Conservation (phyloP, 2,797 vertebrate genomes). For the Catharus ustulatus region DNA sequence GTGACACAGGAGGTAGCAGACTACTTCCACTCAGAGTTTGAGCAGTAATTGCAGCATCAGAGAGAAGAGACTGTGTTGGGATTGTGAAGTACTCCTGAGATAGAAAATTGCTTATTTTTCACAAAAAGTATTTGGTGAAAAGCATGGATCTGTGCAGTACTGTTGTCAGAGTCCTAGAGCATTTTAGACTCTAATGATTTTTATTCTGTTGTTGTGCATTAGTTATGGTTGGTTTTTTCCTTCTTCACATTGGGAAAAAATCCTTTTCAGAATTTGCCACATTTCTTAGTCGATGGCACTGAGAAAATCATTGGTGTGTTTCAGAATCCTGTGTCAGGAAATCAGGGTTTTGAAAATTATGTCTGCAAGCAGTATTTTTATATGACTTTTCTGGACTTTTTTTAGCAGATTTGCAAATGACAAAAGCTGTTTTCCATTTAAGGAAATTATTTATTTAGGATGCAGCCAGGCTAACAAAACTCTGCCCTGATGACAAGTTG, state of each 20-base stretch:
- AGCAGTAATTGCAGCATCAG: neutral
- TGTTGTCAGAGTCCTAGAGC: neutral
- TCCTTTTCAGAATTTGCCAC: neutral
- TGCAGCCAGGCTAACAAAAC: neutral
- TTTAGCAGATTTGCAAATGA: neutral
- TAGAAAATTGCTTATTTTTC: neutral
- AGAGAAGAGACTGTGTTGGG: neutral
- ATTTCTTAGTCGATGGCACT: neutral
- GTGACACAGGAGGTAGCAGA: neutral
- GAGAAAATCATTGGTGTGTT: neutral
- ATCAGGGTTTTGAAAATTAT: neutral
- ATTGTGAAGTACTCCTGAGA: neutral
- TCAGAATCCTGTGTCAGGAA: neutral
- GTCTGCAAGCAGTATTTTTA: neutral
- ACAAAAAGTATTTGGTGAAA: neutral
- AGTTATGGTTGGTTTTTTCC: neutral
- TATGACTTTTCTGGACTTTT: neutral
- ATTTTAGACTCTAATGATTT: neutral
- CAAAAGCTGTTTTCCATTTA: neutral
- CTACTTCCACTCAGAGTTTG: neutral
- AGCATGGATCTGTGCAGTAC: neutral
- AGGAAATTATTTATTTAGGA: neutral
- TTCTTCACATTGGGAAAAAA: neutral
- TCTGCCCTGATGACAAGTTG: neutral
- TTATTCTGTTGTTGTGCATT: neutral